phyloP scores from a whole-genome alignment of 2,888 invertebrate species.

The Lasioglossum marginatum region DNA sequence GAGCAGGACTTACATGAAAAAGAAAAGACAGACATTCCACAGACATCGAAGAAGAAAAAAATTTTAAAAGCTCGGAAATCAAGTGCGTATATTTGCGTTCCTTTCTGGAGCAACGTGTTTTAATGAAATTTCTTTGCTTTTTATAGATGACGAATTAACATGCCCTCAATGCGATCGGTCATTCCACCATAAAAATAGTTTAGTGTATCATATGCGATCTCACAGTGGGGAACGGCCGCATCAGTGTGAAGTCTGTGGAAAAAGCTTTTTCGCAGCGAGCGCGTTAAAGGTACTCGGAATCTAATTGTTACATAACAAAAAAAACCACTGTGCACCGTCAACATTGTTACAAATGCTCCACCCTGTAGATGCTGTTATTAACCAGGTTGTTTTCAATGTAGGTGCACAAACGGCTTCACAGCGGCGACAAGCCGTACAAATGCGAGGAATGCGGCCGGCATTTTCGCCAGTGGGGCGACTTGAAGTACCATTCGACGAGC shows the following conservation, averaged over 20 bases:
- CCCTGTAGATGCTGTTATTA: neutral
- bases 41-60: conserved; percentile 79
- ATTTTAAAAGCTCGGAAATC: conserved; percentile 71
- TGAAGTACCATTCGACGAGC: conserved; percentile 94
- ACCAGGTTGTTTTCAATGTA: conserved; percentile 72
- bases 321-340: neutral
- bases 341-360: neutral
- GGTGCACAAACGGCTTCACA: conserved; percentile 92
- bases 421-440: conserved; percentile 93
- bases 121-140: neutral
- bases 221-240: conserved; percentile 92
- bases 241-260: conserved; percentile 92
- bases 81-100: conserved; percentile 34
- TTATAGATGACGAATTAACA: conserved; percentile 82
- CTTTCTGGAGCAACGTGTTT: neutral
- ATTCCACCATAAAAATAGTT: conserved; percentile 93
- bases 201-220: conserved; percentile 93
- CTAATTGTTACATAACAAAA: no score
- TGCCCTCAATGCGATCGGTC: conserved; percentile 90
- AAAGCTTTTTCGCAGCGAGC: conserved; percentile 92
- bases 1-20: conserved; percentile 73
- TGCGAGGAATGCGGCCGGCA: conserved; percentile 92
- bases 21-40: conserved; percentile 75
- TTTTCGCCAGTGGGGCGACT: conserved; percentile 95
- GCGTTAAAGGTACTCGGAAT: conserved; percentile 89